Percentiles rank a stretch among this genome's conserved stretches.
Conservation (phyloP, 2,797 vertebrate species). For the Triplophysa bombifrons region DNA sequence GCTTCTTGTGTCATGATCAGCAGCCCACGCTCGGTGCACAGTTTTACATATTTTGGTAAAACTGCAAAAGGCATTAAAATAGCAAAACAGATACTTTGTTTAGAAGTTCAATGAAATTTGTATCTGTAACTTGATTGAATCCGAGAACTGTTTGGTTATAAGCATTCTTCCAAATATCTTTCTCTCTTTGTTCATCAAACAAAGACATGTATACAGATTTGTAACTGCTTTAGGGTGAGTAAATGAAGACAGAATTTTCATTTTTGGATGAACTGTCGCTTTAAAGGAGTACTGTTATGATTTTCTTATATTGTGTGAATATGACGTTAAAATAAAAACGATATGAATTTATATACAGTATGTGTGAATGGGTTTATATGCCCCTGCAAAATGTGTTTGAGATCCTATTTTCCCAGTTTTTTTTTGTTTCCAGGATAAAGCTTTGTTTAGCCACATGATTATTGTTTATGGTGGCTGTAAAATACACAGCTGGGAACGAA, state of each 20-base stretch:
- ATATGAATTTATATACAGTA: background rate
- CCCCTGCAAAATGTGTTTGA: constrained; percentile 52
- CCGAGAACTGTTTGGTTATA: too few relatives aligned
- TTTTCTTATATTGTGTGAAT: too few relatives aligned
- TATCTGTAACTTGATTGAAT: background rate
- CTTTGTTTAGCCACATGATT: constrained; percentile 63
- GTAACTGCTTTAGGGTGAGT: too few relatives aligned
- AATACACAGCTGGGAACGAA: constrained; percentile 68
- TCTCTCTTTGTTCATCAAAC: too few relatives aligned
- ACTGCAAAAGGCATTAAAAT: too few relatives aligned
- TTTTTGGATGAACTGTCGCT: too few relatives aligned
- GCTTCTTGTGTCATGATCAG: constrained; percentile 60
- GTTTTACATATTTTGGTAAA: background rate
- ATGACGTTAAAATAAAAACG: too few relatives aligned
- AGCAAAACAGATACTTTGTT: background rate
- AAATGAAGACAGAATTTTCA: too few relatives aligned
- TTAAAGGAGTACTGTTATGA: too few relatives aligned
- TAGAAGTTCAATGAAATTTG: too few relatives aligned
- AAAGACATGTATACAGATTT: too few relatives aligned
- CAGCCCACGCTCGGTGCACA: constrained; percentile 62
- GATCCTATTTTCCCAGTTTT: constrained; percentile 44
- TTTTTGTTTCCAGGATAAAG: constrained; percentile 44
- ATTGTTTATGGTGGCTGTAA: constrained; percentile 67
- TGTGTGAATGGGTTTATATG: constrained; percentile 48
- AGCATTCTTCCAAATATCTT: too few relatives aligned